Conservation (phyloP, 1,140 invertebrate species). For the Trissolcus basalis region DNA sequence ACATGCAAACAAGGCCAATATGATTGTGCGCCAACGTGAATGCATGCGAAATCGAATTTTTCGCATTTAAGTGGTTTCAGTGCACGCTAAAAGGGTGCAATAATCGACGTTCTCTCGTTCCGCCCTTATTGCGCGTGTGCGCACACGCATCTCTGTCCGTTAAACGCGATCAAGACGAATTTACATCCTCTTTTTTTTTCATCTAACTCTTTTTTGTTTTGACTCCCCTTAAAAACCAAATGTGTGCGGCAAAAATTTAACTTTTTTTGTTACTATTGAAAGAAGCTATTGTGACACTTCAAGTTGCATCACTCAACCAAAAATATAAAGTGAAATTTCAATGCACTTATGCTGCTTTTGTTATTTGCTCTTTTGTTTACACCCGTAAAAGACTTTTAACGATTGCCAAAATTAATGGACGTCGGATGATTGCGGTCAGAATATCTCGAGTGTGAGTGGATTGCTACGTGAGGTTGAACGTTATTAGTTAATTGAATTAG, state of each 20-base stretch:
- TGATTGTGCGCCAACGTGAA: constrained; percentile 65
- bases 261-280: too few relatives aligned
- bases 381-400: too few relatives aligned
- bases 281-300: constrained; percentile 4
- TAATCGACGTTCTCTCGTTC: constrained; percentile 58
- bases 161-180: constrained; percentile 49
- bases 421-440: too few relatives aligned
- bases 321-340: not conserved
- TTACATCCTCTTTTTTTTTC: constrained; percentile 18
- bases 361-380: too few relatives aligned
- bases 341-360: too few relatives aligned
- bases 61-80: constrained; percentile 67
- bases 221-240: constrained; percentile 12
- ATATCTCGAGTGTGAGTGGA: too few relatives aligned
- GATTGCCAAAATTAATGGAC: too few relatives aligned
- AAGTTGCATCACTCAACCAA: not conserved
- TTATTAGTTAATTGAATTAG: too few relatives aligned
- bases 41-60: constrained; percentile 69
- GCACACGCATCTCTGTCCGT: constrained; percentile 31
- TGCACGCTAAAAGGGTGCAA: constrained; percentile 67
- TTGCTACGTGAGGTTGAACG: too few relatives aligned
- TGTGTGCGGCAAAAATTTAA: too few relatives aligned
- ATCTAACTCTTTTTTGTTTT: constrained; percentile 1
- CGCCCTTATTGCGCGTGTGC: constrained; percentile 49
- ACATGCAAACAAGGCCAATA: constrained; percentile 69